Evolutionary conservation across 1,140 invertebrate species (phyloP).

Genomic region (Diabrotica undecimpunctata): DNA sequence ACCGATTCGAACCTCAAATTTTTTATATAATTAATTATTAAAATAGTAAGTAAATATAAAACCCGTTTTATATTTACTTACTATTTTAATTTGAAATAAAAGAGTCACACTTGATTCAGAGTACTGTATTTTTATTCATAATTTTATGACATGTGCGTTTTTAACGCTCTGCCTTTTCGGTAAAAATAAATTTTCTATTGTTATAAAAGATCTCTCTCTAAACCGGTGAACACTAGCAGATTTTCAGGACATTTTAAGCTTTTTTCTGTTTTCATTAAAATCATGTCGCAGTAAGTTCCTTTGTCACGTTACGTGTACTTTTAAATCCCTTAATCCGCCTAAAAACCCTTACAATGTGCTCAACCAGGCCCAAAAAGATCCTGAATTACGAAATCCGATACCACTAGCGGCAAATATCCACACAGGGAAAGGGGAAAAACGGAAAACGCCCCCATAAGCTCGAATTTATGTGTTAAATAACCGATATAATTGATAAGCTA

Average conservation of each 20-base stretch:
- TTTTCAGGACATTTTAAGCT: neutral
- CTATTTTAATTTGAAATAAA: no score
- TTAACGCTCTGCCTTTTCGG: no score
- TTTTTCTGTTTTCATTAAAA: slow-evolving; percentile 1
- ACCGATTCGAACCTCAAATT: no score
- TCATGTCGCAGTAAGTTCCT: neutral
- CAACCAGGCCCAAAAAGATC: neutral
- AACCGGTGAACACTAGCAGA: no score
- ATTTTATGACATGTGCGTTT: no score
- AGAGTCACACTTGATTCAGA: no score
- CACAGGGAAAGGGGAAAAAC: neutral
- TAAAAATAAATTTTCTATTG: no score
- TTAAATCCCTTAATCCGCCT: neutral
- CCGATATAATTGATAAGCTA: slow-evolving; percentile 14
- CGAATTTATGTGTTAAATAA: slow-evolving; percentile 15
- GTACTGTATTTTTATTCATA: no score
- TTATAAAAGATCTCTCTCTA: no score
- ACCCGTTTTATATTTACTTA: no score
- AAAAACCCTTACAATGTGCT: slow-evolving; percentile 2
- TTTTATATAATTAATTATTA: no score
- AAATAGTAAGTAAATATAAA: no score
- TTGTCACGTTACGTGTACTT: neutral
- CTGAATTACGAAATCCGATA: slow-evolving; percentile 12
- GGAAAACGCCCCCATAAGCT: slow-evolving; percentile 3
- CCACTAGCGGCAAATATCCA: slow-evolving; percentile 4